Base-by-base conservation (phyloP, 2,797 vertebrate species). In the Platyrinchus mystaceus region DNA sequence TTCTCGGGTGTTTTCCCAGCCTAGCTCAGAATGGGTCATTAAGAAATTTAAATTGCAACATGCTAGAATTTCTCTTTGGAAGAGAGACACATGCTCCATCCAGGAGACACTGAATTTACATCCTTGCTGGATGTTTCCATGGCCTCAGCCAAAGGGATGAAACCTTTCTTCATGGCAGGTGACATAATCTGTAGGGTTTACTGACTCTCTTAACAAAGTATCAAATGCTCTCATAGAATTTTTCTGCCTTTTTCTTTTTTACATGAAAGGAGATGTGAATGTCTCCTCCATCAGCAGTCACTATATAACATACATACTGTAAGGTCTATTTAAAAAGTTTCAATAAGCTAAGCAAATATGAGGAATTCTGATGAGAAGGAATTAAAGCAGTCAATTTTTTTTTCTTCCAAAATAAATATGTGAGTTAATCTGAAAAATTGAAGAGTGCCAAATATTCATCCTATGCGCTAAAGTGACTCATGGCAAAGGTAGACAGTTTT, bases 391-490 rank as follows among this genome's bases (percentile, higher is more conserved):
- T 50, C 81, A 24, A 43, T 46, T 90, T 93, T 91, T 91, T 64
- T 90, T 64, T 32, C 84, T 76, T 89, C 94, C 86, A 93, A 87
- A 95, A 87, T 94, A 95, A 95, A 97, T 92, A 94, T 52, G 53
- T 14, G 0, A 85, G 81, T 87, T 95, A 94, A 94, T 94, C 91
- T 92, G 87, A 82, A 80, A 52, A 85, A 79, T 60, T 53, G 73
- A 62, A 84, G 87, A 84, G 83, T 89, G 87, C 87, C 94, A 92
- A 73, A 84, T 93, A 96, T 85, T 95, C 96, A 74, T 94, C 94
- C 49, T 34, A 52, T 73, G 73, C 70, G 87, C 76, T 93, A 55
- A 93, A 93, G 92, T 94, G 91, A 96, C 91, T 95, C 95, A 81
- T 70, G 70, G 91, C 4, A 2, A 81, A 94, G 89, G 92, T 34